Base-by-base conservation (phyloP, 2,113 vertebrate species). In the Neolamprologus devosi region DNA sequence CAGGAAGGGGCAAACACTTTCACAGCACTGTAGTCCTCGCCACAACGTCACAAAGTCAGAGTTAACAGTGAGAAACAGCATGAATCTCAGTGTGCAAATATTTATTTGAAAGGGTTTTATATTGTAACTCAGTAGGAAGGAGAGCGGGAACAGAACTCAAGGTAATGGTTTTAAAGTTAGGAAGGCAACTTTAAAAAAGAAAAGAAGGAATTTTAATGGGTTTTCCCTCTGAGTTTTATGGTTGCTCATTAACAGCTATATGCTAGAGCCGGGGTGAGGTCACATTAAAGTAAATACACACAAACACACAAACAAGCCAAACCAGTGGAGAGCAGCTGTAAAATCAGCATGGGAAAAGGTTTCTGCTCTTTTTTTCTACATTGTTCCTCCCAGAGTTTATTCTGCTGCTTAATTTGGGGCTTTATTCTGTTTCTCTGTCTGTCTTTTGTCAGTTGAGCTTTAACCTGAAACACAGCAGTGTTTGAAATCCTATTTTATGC, bases 181-280 rank as follows among this genome's bases (percentile, higher is more conserved):
- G 89, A 85, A 80, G 84, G 49, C 81, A 21, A 49, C 70, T 49
- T 83, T 73, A 42, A 55, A 65, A 40, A 55, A 51, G 55, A 86
- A n/a, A 26, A 63, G 63, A 6, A 85, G 84, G 89, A 88, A 88
- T 92, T 84, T 90, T 84, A 35, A 92, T 84, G 87, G 84, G 85
- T 91, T 89, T 85, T 88, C 78, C 85, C 82, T 88, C 81, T 55
- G 86, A 45, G 42, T 81, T 93, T 93, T 91, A 92, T 63, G 70
- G 89, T 83, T 40, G 55, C 89, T 92, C 91, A 89, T 93, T 93
- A 93, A 91, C 88, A 79, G 82, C 75, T 79, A 7, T 33, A 53
- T 86, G 75, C 23, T 7, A 16, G 28, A 30, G 5, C 10, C 8
- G 2, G 51, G 55, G 58, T n/a, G 55, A 28, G 54, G 40, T 35